Evolutionary conservation across 2,113 vertebrate species (phyloP).

Genomic region (Ophthalmolycus amberensis): DNA sequence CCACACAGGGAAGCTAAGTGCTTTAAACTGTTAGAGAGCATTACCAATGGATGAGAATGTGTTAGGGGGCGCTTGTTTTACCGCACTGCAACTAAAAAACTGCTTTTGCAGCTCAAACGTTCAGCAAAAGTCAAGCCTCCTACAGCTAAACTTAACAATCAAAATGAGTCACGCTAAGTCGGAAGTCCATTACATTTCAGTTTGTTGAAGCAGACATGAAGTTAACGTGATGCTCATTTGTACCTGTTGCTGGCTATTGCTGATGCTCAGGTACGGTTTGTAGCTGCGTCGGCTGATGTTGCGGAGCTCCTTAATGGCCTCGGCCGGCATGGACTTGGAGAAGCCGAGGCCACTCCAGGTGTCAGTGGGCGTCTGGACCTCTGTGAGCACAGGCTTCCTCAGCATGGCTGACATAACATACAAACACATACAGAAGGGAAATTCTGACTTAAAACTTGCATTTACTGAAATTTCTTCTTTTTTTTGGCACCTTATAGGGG

Average conservation of each 20-base stretch:
- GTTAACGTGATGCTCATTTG: background rate
- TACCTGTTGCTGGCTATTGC: slow-evolving; percentile 74
- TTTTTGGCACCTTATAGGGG: too few relatives aligned
- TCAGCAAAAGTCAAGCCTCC: slow-evolving; percentile 14
- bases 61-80: slow-evolving; percentile 39
- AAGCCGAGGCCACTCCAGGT: slow-evolving; percentile 87
- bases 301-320: slow-evolving; percentile 84
- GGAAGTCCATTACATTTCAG: background rate
- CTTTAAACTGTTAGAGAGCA: slow-evolving; percentile 48
- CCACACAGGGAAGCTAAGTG: slow-evolving; percentile 58
- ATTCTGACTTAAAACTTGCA: background rate
- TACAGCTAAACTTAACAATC: background rate
- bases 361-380: slow-evolving; percentile 86
- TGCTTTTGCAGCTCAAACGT: slow-evolving; percentile 2
- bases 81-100: slow-evolving; percentile 27
- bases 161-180: background rate
- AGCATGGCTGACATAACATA: slow-evolving; percentile 80
- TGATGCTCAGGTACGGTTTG: slow-evolving; percentile 80
- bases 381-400: slow-evolving; percentile 84
- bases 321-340: slow-evolving; percentile 87
- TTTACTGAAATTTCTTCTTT: background rate
- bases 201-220: background rate
- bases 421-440: slow-evolving; percentile 25
- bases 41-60: slow-evolving; percentile 44
- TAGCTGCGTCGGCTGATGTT: slow-evolving; percentile 83